These are phyloP conservation scores for Danio aesculapii DNA, from an alignment of 2,797 vertebrate genomes.

Conservation along the genomic window DNA sequence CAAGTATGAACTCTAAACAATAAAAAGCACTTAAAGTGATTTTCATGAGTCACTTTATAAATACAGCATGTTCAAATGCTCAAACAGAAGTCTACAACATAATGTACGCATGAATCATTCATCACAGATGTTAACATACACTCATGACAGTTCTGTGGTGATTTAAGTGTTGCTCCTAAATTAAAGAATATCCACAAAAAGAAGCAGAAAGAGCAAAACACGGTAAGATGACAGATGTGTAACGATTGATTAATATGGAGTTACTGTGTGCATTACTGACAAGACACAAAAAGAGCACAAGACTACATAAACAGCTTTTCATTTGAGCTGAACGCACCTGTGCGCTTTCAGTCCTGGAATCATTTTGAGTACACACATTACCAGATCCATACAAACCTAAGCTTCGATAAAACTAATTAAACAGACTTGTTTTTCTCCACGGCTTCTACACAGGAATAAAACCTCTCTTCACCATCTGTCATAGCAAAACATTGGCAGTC, in stretches of 20 bases:
- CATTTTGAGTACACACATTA: background rate
- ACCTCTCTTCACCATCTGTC: background rate
- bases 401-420: background rate
- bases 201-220: slow-evolving; percentile 10
- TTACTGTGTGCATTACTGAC: slow-evolving; percentile 1
- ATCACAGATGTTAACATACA: slow-evolving; percentile 1
- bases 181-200: slow-evolving; percentile 12
- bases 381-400: background rate
- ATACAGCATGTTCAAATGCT: background rate
- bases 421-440: background rate
- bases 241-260: slow-evolving; percentile 7
- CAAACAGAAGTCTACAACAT: background rate
- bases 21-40: background rate
- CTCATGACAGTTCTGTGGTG: background rate
- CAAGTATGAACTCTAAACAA: background rate
- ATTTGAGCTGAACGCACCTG: background rate
- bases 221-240: slow-evolving; percentile 7
- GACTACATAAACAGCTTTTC: slow-evolving; percentile 23
- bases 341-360: slow-evolving; percentile 9
- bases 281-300: background rate
- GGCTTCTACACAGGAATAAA: background rate
- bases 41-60: background rate
- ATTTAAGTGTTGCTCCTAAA: background rate
- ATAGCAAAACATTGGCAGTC: background rate
- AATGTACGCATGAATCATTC: background rate